Conservation (phyloP, 2,888 invertebrate genomes). For the Uloborus plumipes region DNA sequence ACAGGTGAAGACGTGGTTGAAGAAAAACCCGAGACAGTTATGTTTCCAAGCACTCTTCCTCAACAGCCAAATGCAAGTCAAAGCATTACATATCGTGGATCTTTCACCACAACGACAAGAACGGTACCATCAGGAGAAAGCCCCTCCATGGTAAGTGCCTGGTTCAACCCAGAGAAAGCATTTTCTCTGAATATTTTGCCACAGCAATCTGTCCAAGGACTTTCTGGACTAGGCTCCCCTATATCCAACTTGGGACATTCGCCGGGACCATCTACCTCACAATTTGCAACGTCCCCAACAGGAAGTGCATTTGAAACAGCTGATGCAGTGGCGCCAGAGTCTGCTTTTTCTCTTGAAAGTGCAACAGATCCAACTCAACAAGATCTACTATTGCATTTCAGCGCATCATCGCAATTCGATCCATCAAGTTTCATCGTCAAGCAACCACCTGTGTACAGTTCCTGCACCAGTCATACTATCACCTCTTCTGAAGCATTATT, state of each 20-base stretch:
- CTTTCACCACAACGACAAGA: conserved; percentile 79
- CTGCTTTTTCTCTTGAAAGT: conserved; percentile 35
- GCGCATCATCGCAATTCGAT: conserved; percentile 58
- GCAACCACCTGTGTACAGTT: conserved; percentile 78
- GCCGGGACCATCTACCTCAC: conserved; percentile 37
- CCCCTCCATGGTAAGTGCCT: conserved; percentile 39
- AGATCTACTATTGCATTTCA: conserved; percentile 51
- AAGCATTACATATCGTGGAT: conserved; percentile 77
- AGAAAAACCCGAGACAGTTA: conserved; percentile 41
- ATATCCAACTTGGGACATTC: conserved; percentile 36
- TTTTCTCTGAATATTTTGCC: conserved; percentile 57
- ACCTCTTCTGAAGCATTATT: conserved; percentile 41
- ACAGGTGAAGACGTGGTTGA: conserved; percentile 47
- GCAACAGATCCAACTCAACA: conserved; percentile 34
- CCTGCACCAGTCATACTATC: conserved; percentile 71
- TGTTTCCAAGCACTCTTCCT: conserved; percentile 56
- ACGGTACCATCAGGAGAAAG: conserved; percentile 67
- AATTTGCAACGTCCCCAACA: conserved; percentile 21
- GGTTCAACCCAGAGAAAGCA: conserved; percentile 54
- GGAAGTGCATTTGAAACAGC: conserved; percentile 26
- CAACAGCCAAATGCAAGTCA: conserved; percentile 69
- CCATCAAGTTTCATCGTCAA: conserved; percentile 75
- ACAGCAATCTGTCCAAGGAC: conserved; percentile 37
- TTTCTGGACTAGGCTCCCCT: conserved; percentile 28
- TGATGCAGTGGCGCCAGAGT: conserved; percentile 12